Evolutionary conservation across 2,797 vertebrate species (phyloP), one percentile per base, ranked within the genome.

Genomic region (Stomatorhinus walkeri): DNA sequence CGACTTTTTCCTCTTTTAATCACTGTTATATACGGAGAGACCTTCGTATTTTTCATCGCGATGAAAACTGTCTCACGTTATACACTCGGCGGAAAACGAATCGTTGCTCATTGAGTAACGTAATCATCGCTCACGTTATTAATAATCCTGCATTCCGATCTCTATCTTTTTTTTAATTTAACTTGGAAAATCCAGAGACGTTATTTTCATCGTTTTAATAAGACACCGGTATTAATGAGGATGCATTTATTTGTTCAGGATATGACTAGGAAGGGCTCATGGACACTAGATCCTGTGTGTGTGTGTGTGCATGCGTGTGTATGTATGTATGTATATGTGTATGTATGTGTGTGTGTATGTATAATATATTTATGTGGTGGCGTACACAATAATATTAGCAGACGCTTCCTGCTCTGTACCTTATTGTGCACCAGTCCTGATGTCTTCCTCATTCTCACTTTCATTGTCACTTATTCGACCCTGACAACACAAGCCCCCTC

Each of bases 371-470:
- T 84, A 84, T 49, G 46, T 84, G 40, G 46, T 22, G 0, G 8
- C 8, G 22, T 48, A 64, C 54, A 49, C 59, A 89, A 28, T 16
- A 24, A 88, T 84, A 88, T 48, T 89, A 24, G 46, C 28, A 68
- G 81, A 72, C 46, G 10, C 88, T 87, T 40, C 59, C 59, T 76
- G 59, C 40, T 89, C 40, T 87, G 6, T 40, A 43, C 28, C 14
- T 64, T 84, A 59, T 85, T 85, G 81, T 86, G 32, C 88, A 40
- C 0, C 43, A 89, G 46, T 76, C 85, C 51, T 87, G 51, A 43
- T 54, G 59, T 89, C 43, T 84, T 24, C 61, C 48, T 86, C 61
- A 72, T 86, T 85, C 84, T 85, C 83, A 61, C 22, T 68, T 89
- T 89, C 72, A 83, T 52, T 85, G 79, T 89, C 40, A 48, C 56